Evolutionary conservation across 1,140 invertebrate genomes (phyloP).

Genomic region (Bicyclus anynana): DNA sequence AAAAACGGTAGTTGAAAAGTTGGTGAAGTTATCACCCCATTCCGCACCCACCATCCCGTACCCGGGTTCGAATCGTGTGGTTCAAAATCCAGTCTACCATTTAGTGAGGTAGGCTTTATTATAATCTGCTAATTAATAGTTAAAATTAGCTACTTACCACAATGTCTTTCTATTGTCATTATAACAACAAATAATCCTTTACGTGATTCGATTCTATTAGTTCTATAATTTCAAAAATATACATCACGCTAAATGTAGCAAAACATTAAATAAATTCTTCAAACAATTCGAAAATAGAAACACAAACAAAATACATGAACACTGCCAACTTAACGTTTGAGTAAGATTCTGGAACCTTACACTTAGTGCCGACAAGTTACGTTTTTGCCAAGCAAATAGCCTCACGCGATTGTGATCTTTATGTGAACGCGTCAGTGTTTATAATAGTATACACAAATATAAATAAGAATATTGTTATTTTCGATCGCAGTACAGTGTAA

Average conservation of each 20-base stretch:
- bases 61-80: no score
- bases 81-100: no score
- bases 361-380: background rate
- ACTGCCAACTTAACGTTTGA: constrained; percentile 17
- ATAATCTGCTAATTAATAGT: no score
- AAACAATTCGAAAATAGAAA: constrained; percentile 18
- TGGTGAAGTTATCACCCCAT: no score
- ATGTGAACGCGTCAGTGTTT: background rate
- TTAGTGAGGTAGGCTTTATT: no score
- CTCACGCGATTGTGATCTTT: background rate
- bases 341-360: constrained; percentile 18
- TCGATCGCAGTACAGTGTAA: constrained; percentile 14
- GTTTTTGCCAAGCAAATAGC: background rate
- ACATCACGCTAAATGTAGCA: background rate
- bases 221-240: background rate
- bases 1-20: no score
- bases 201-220: no score
- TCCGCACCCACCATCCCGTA: no score
- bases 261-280: constrained; percentile 5
- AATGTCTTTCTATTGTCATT: no score
- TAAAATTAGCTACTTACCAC: no score
- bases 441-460: background rate
- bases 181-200: no score
- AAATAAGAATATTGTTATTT: background rate
- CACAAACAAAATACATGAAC: constrained; percentile 19